phyloP scores from a whole-genome alignment of 2,888 invertebrate species.

The Temnothorax unifasciatus region DNA sequence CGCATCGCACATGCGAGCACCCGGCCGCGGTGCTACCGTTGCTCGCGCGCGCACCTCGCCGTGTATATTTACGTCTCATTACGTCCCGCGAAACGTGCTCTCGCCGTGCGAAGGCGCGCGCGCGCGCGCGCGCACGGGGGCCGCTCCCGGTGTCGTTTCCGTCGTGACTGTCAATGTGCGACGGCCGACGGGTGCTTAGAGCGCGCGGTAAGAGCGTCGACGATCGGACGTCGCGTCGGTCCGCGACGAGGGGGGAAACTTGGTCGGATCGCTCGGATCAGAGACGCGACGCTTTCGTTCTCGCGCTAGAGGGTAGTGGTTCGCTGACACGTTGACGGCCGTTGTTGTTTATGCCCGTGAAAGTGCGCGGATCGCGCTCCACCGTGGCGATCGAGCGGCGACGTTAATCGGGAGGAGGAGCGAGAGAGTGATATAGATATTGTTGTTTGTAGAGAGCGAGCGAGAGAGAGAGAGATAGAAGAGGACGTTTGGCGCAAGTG shows the following conservation, averaged over 20 bases:
- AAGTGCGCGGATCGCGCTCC: slow-evolving; percentile 12
- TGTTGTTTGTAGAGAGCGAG: not conserved
- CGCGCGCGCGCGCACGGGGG: not conserved
- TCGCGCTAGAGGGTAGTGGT: not conserved
- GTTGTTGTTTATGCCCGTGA: slow-evolving; percentile 33
- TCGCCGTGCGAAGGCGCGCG: slow-evolving; percentile 18
- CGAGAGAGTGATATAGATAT: not conserved
- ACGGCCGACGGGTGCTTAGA: slow-evolving; percentile 5
- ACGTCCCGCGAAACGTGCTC: slow-evolving; percentile 74
- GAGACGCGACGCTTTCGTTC: not conserved
- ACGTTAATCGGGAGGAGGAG: slow-evolving; percentile 32
- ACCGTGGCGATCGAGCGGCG: not conserved
- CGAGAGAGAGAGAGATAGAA: slow-evolving; percentile 6
- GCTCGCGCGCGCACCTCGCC: slow-evolving; percentile 57
- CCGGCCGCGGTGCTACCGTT: slow-evolving; percentile 67
- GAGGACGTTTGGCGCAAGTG: slow-evolving; percentile 16
- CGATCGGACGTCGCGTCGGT: too few relatives aligned
- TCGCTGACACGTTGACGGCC: slow-evolving; percentile 35
- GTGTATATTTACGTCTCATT: slow-evolving; percentile 77
- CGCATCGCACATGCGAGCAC: slow-evolving; percentile 76
- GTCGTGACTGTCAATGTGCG: slow-evolving; percentile 48
- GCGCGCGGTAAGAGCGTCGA: not conserved
- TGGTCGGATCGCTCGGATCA: too few relatives aligned
- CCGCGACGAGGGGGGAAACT: too few relatives aligned
- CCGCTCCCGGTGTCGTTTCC: slow-evolving; percentile 51